Percentiles rank a stretch among this genome's conserved stretches.
Evolutionary conservation across 2,797 vertebrate species (phyloP).

Genomic region (Bryconaethiops microstoma): DNA sequence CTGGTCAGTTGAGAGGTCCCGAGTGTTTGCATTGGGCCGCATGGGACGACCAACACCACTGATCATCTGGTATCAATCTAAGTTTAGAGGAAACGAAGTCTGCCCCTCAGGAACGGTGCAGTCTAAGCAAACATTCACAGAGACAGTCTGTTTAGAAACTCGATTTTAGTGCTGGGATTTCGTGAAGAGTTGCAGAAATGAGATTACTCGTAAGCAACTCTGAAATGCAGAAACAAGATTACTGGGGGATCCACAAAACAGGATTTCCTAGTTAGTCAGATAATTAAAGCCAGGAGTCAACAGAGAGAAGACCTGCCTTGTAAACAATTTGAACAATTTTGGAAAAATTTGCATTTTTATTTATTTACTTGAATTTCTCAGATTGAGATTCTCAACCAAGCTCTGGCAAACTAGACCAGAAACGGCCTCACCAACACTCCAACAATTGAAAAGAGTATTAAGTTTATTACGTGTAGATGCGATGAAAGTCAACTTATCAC

Average conservation of each 20-base stretch:
- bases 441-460: too few relatives aligned
- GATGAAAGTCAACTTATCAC: too few relatives aligned
- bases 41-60: slow-evolving; percentile 30
- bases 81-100: slow-evolving; percentile 40
- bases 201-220: slow-evolving; percentile 33
- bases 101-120: slow-evolving; percentile 26
- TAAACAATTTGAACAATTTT: too few relatives aligned
- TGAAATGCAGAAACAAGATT: slow-evolving; percentile 23
- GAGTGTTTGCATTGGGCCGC: slow-evolving; percentile 25
- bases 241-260: neutral
- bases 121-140: slow-evolving; percentile 33
- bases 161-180: slow-evolving; percentile 28
- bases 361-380: too few relatives aligned
- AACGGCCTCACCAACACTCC: too few relatives aligned
- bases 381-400: too few relatives aligned
- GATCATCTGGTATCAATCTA: slow-evolving; percentile 57
- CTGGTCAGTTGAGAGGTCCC: slow-evolving; percentile 40
- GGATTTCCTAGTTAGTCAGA: neutral
- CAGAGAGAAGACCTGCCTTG: too few relatives aligned
- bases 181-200: slow-evolving; percentile 4
- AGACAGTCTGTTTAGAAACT: slow-evolving; percentile 38
- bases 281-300: too few relatives aligned
- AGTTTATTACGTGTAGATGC: too few relatives aligned
- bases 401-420: too few relatives aligned
- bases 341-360: too few relatives aligned